Conservation (phyloP, 2,888 invertebrate genomes). For the Sarcophaga caerulescens region DNA sequence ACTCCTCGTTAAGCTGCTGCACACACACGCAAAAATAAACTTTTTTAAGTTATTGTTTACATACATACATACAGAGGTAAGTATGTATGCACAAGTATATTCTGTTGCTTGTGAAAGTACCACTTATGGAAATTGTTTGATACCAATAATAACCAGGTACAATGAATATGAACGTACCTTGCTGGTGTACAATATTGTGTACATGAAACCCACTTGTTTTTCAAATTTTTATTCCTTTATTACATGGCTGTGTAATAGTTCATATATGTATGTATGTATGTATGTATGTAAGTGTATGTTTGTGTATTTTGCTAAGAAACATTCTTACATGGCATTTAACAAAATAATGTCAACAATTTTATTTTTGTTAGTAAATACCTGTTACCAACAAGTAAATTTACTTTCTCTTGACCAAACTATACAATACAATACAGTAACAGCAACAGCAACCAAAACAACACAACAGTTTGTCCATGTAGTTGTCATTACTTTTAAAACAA, state of each 20-base stretch:
- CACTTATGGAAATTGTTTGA: constrained; percentile 66
- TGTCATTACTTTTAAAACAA: too few species aligned
- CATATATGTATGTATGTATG: not conserved
- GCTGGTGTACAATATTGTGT: not conserved
- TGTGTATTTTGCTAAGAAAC: constrained; percentile 41
- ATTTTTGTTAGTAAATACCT: constrained; percentile 44
- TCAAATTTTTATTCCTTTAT: not conserved
- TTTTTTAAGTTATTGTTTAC: not conserved
- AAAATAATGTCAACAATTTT: constrained; percentile 52
- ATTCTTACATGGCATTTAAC: constrained; percentile 51
- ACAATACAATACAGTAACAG: too few species aligned
- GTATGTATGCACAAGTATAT: not conserved
- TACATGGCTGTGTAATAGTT: not conserved
- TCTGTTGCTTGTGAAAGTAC: constrained; percentile 46
- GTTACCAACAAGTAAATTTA: constrained; percentile 31
- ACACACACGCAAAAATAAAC: too few species aligned
- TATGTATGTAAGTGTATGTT: not conserved
- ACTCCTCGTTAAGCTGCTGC: too few species aligned
- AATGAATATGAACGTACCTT: not conserved
- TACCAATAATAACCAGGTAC: constrained; percentile 57
- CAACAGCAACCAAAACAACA: too few species aligned
- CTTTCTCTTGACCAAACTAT: too few species aligned
- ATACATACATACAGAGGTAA: not conserved
- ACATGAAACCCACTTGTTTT: not conserved
- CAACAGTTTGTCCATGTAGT: too few species aligned